Evolutionary conservation across 2,888 invertebrate genomes (phyloP), one percentile per base, ranked within the genome.

Genomic region (Tetragonula carbonaria): DNA sequence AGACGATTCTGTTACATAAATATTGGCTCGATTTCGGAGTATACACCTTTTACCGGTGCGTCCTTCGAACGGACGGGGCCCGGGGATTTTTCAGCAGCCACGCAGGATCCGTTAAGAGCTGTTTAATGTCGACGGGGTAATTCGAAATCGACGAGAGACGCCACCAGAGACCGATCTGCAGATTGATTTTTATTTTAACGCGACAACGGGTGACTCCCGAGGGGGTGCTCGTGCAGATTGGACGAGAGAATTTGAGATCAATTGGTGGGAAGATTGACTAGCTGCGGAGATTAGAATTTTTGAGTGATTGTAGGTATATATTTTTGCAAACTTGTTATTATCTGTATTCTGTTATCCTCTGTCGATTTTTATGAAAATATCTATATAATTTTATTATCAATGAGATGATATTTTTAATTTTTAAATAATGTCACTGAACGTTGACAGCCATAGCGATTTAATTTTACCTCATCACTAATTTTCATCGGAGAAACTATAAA

Each of bases 1-100:
- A 91, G 89, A 88, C 86, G 88, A 92, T 92, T 93, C 91, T 89
- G 92, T 91, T 91, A 93, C 90, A 93, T 92, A 93, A 93, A 93
- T 93, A 93, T 92, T 92, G 91, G 91, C 91, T 92, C 91, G 90
- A 92, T 91, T 92, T 91, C 90, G 90, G 68, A 85, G 87, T 85
- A 86, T 81, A 87, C 89, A 90, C 90, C 90, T 91, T 90, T 90
- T 86, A 87, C 86, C 68, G 75, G 74, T 55, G 38, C 81, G 59
- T 21, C 68, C 13, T 45, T n/a, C 55, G 59, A 16, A 18, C 21
- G 68, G 65, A 55, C 59, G 65, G 63, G 45, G 38, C 51, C 53
- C 65, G n/a, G 38, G 65, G 55, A 75, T 55, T 55, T 57, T 45
- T 45, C 66, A 45, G 75, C 85, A 83, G 73, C 88, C 68, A 53